Evolutionary conservation across 2,113 vertebrate genomes (phyloP), one percentile per base, ranked within the genome.

Genomic region (Hippocampus barbouri): DNA sequence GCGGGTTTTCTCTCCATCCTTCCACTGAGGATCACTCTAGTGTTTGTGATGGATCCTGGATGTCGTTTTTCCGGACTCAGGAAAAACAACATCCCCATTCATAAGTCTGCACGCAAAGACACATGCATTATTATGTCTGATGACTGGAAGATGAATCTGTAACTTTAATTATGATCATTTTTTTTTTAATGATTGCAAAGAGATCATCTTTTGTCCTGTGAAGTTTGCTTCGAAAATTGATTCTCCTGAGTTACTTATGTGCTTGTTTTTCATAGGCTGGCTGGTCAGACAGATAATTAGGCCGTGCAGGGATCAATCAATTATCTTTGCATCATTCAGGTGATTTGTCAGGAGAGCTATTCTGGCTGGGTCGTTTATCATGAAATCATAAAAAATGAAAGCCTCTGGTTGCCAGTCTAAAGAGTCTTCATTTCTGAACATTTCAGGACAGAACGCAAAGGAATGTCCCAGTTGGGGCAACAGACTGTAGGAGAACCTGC

Each of bases 31-130:
- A n/a, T n/a, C n/a, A n/a, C n/a, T n/a, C n/a, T n/a, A n/a, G n/a
- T n/a, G n/a, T n/a, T n/a, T n/a, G n/a, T n/a, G n/a, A n/a, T n/a
- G n/a, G n/a, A n/a, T n/a, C n/a, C n/a, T n/a, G n/a, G n/a, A n/a
- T n/a, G n/a, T n/a, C n/a, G n/a, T n/a, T n/a, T n/a, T n/a, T n/a
- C n/a, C n/a, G n/a, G n/a, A n/a, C n/a, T n/a, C n/a, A n/a, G n/a
- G n/a, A 92, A 90, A 90, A 78, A 79, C 79, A 86, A 91, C 56
- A 59, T 74, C 61, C 11, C 73, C 66, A 72, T 69, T 71, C 79
- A 23, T 18, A 30, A 18, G 47, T 51, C 47, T 51, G 47, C 14
- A 51, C 47, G 8, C 59, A 61, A 30, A 34, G 27, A 34, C 14
- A 34, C 49, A 6, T 5, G 49, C 16, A 20, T 51, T 51, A 20